A percentile compares a stretch with the other conserved stretches of the same genome.
These are phyloP conservation scores for Xestia xanthographa DNA, from an alignment of 2,888 invertebrate species.

Conservation along the genomic window DNA sequence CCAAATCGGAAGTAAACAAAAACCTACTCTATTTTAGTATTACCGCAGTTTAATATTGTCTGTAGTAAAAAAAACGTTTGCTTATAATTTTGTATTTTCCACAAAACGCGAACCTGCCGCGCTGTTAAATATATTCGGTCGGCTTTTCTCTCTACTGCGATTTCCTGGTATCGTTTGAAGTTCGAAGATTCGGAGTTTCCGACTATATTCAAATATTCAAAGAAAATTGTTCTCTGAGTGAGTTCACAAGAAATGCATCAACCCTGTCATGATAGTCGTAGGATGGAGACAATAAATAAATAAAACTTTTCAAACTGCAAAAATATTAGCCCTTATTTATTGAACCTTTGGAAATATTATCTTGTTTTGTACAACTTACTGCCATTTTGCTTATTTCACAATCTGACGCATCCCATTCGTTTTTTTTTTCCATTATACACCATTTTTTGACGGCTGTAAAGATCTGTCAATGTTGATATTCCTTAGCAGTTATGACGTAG, in stretches of 20 bases:
- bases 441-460: too few relatives aligned
- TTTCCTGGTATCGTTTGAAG: not conserved
- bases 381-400: too few relatives aligned
- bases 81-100: not conserved
- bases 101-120: not conserved
- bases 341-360: too few relatives aligned
- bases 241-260: too few relatives aligned
- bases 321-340: too few relatives aligned
- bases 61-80: not conserved
- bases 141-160: not conserved
- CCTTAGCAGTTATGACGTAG: too few relatives aligned
- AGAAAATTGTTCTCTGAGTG: not conserved
- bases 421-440: too few relatives aligned
- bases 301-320: too few relatives aligned
- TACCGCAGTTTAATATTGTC: not conserved
- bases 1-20: not conserved
- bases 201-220: not conserved
- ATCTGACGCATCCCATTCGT: too few relatives aligned
- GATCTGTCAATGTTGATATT: too few relatives aligned
- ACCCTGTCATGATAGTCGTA: not conserved
- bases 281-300: not conserved
- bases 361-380: too few relatives aligned
- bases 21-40: not conserved
- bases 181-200: not conserved
- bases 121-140: not conserved